Conservation (phyloP, 1,140 invertebrate genomes). For the Drosophila malerkotliana region DNA sequence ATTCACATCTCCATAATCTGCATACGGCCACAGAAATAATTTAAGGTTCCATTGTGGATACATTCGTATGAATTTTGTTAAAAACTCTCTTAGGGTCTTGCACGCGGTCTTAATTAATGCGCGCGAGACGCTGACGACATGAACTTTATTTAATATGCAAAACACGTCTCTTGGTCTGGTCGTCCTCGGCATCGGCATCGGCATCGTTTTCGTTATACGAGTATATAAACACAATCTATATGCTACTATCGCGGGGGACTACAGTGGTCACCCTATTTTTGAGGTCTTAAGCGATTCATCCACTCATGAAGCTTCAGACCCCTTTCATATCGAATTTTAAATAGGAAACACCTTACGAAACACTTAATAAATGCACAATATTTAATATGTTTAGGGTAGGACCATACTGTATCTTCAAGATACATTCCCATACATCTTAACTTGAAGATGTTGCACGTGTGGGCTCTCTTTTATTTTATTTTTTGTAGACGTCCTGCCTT, state of each 20-base stretch:
- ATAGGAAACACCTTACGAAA: neutral
- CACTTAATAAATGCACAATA: neutral
- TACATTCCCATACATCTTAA: constrained; percentile 55
- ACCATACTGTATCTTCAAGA: constrained; percentile 6
- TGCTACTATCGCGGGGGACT: constrained; percentile 22
- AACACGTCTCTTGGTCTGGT: constrained; percentile 44
- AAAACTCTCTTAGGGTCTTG: constrained; percentile 36
- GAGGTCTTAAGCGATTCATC: neutral
- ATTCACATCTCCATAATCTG: constrained; percentile 57
- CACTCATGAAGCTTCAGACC: neutral
- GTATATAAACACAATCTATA: constrained; percentile 2
- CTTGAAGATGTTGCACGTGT: constrained; percentile 41
- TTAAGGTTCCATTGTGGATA: constrained; percentile 69
- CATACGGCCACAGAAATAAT: constrained; percentile 36
- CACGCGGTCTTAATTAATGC: constrained; percentile 71
- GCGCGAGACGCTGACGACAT: constrained; percentile 34
- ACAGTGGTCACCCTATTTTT: constrained; percentile 2
- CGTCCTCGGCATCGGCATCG: constrained; percentile 1
- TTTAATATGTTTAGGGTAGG: neutral
- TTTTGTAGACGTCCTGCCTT: neutral
- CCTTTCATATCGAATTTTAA: neutral
- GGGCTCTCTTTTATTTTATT: constrained; percentile 12
- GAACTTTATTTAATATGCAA: constrained; percentile 61
- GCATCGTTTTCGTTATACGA: constrained; percentile 1
- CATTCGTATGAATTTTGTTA: constrained; percentile 23